Evolutionary conservation across 1,140 invertebrate species (phyloP).

Genomic region (Zaprionus camerounensis): DNA sequence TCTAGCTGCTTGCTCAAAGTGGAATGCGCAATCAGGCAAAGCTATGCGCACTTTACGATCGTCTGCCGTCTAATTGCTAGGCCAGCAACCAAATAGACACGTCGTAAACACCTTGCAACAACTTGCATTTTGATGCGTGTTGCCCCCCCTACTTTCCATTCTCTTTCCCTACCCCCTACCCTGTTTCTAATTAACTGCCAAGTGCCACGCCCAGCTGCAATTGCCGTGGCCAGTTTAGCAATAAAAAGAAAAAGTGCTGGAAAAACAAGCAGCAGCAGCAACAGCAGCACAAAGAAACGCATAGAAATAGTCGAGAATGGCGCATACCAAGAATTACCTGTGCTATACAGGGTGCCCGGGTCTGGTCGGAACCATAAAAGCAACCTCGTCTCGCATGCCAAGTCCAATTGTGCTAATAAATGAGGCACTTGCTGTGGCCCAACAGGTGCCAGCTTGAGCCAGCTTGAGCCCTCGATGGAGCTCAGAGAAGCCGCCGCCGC

Average conservation of each 20-base stretch:
- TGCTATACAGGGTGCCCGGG: constrained; percentile 17
- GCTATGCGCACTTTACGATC: constrained; percentile 2
- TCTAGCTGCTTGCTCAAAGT: constrained; percentile 3
- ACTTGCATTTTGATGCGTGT: constrained; percentile 61
- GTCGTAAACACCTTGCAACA: constrained; percentile 52
- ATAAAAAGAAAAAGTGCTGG: constrained; percentile 1
- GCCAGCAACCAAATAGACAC: constrained; percentile 6
- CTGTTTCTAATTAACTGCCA: constrained; percentile 27
- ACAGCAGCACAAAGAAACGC: constrained; percentile 56
- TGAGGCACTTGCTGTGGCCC: constrained; percentile 56
- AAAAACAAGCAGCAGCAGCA: constrained; percentile 6
- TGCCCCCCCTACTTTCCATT: background rate
- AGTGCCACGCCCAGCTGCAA: constrained; percentile 15
- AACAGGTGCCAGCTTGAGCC: constrained; percentile 71
- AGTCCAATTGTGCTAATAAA: constrained; percentile 68
- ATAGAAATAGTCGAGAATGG: constrained; percentile 51
- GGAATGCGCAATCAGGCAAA: constrained; percentile 20
- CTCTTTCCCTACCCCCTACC: constrained; percentile 6
- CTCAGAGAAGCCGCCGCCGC: constrained; percentile 19
- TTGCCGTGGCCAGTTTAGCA: constrained; percentile 19
- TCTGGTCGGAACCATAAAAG: constrained; percentile 20
- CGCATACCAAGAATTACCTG: constrained; percentile 58
- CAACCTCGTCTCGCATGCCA: constrained; percentile 33
- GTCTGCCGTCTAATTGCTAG: constrained; percentile 7
- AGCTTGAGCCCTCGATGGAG: constrained; percentile 10